phyloP scores from a whole-genome alignment of 2,888 invertebrate genomes.

The Dromius quadrimaculatus region DNA sequence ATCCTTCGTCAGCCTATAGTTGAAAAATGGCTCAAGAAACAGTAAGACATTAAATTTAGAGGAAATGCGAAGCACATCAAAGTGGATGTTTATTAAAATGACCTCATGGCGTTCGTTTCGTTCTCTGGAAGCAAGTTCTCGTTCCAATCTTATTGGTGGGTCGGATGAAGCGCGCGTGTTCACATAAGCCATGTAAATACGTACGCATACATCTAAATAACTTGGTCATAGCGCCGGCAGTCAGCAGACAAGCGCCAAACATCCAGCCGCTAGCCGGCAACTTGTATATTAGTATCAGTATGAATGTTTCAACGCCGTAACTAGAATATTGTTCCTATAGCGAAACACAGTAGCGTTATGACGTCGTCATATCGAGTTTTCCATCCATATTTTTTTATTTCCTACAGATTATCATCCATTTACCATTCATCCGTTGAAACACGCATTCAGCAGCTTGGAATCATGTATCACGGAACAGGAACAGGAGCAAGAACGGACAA shows the following conservation, averaged over 20 bases:
- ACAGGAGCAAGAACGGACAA: not conserved
- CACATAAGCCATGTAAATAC: slow-evolving; percentile 60
- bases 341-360: slow-evolving; percentile 41
- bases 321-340: slow-evolving; percentile 41
- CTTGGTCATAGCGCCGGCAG: slow-evolving; percentile 57
- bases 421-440: slow-evolving; percentile 23
- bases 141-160: slow-evolving; percentile 47
- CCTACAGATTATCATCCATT: slow-evolving; percentile 22
- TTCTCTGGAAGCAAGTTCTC: slow-evolving; percentile 39
- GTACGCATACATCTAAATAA: slow-evolving; percentile 62
- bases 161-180: slow-evolving; percentile 40
- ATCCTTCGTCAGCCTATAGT: slow-evolving; percentile 69
- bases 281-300: slow-evolving; percentile 4
- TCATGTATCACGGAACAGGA: slow-evolving; percentile 31
- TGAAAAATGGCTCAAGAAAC: not conserved
- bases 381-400: slow-evolving; percentile 26
- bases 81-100: slow-evolving; percentile 47
- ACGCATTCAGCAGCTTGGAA: slow-evolving; percentile 22
- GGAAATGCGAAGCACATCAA: slow-evolving; percentile 16
- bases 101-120: slow-evolving; percentile 44
- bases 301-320: slow-evolving; percentile 32
- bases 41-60: not conserved
- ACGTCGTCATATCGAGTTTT: slow-evolving; percentile 35
- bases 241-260: too few relatives aligned
- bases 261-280: slow-evolving; percentile 18